Evolutionary conservation across 2,113 vertebrate genomes (phyloP).

Genomic region (Silurus meridionalis): DNA sequence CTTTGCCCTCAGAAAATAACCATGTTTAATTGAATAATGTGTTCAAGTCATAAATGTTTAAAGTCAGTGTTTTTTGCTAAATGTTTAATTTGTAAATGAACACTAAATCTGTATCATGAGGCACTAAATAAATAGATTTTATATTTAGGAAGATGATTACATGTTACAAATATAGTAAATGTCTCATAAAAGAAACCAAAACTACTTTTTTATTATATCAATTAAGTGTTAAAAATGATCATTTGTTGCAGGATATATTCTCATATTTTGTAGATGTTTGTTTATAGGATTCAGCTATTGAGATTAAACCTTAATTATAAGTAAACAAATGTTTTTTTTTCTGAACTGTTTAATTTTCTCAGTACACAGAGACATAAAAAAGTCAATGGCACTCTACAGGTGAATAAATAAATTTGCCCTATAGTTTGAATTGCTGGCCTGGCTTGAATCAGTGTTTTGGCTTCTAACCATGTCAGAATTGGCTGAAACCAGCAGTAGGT

Average conservation of each 20-base stretch:
- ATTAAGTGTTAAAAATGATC: background rate
- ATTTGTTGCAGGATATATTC: background rate
- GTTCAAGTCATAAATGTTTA: too few species aligned
- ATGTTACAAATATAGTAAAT: background rate
- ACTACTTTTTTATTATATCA: background rate
- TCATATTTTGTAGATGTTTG: background rate
- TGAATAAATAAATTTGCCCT: background rate
- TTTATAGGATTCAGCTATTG: background rate
- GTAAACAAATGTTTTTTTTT: background rate
- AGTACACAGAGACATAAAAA: background rate
- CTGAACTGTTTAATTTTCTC: background rate
- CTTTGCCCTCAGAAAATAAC: background rate
- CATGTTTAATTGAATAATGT: background rate
- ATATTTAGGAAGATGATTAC: background rate
- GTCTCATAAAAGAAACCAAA: background rate
- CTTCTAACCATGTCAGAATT: background rate
- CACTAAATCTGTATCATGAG: background rate
- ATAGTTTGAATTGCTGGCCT: background rate
- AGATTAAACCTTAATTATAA: background rate
- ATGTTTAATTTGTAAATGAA: background rate
- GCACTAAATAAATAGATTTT: background rate
- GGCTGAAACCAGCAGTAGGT: conserved; percentile 1
- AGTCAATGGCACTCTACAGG: background rate
- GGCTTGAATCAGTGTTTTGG: background rate
- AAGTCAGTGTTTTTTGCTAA: background rate